A percentile compares a stretch with the other conserved stretches of the same genome.
These are phyloP conservation scores for Hirudo medicinalis DNA, from an alignment of 1,140 invertebrate species.

Conservation along the genomic window DNA sequence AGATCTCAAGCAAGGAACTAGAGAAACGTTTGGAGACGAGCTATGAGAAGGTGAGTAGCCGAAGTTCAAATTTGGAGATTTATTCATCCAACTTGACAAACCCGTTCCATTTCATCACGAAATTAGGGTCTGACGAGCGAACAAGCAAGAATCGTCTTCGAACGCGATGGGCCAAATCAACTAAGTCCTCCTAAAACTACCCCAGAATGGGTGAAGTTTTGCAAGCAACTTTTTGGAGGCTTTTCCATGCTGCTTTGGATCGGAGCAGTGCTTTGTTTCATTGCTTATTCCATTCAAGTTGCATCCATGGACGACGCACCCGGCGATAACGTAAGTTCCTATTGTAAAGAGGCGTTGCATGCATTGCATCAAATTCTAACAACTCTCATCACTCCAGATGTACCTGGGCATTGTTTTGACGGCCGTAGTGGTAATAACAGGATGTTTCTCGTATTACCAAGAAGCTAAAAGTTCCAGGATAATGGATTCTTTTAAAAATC, in stretches of 20 bases:
- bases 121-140: not conserved
- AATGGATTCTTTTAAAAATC: conserved; percentile 65
- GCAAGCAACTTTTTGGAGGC: conserved; percentile 1
- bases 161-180: not conserved
- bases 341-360: too few species aligned
- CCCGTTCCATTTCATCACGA: not conserved
- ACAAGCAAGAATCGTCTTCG: not conserved
- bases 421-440: conserved; percentile 40
- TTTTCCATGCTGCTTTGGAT: not conserved
- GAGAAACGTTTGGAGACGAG: conserved; percentile 13
- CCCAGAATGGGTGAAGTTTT: conserved; percentile 4
- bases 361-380: too few species aligned
- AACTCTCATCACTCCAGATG: conserved; percentile 47
- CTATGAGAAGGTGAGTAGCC: conserved; percentile 7
- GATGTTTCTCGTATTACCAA: conserved; percentile 42
- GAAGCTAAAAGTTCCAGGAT: conserved; percentile 54
- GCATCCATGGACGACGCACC: not conserved
- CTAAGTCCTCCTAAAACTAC: conserved; percentile 8
- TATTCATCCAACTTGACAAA: too few species aligned
- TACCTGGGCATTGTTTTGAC: conserved; percentile 40
- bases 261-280: conserved; percentile 2
- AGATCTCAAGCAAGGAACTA: conserved; percentile 3
- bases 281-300: not conserved
- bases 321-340: conserved; percentile 2
- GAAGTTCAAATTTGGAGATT: too few species aligned